These are phyloP conservation scores for Apostichopus leukothele DNA, from an alignment of 53 echinoderm and acorn worm genomes.

Conservation along the genomic window DNA sequence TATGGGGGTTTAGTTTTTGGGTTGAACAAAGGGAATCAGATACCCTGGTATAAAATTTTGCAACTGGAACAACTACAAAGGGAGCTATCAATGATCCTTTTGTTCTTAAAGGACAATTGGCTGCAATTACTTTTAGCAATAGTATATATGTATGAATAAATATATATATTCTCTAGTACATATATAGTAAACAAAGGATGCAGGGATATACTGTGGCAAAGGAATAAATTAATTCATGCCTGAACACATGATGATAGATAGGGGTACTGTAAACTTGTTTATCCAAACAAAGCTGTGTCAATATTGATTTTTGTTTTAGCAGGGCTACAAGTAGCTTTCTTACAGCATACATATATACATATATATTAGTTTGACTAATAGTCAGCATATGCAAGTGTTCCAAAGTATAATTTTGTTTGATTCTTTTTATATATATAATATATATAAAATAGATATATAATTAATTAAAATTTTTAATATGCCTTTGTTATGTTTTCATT, in stretches of 20 bases:
- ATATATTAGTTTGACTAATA: no score
- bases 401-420: no score
- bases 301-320: neutral
- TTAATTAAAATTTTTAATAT: no score
- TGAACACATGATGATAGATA: neutral
- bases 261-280: neutral
- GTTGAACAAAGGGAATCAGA: slow-evolving; percentile 38
- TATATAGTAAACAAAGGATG: neutral
- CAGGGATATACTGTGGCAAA: neutral
- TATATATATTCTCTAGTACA: no score
- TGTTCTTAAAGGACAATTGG: neutral
- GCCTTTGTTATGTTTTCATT: no score
- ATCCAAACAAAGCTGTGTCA: slow-evolving; percentile 4
- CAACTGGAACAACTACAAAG: neutral
- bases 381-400: no score
- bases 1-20: slow-evolving; percentile 1
- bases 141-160: no score
- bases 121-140: neutral
- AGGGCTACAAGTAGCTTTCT: no score
- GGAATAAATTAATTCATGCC: neutral
- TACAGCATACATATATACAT: no score
- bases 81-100: neutral
- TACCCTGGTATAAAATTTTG: slow-evolving; percentile 7
- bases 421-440: no score
- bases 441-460: no score